phyloP scores from a whole-genome alignment of 2,888 invertebrate species.

The Drosophila ustulata region DNA sequence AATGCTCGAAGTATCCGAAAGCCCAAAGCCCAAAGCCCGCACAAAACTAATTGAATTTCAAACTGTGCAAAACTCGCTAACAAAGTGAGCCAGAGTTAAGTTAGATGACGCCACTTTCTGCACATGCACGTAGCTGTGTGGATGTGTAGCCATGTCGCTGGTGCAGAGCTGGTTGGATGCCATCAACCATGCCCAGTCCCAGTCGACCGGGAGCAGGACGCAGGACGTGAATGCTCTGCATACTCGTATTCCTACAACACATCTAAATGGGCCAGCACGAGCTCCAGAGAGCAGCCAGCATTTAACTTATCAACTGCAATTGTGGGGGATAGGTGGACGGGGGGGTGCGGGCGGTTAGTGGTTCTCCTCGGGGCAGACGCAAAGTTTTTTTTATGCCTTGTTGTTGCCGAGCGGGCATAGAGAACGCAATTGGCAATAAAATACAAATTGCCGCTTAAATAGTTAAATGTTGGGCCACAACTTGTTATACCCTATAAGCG shows the following conservation, averaged over 20 bases:
- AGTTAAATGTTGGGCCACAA: constrained; percentile 63
- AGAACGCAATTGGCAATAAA: constrained; percentile 70
- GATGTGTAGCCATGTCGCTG: background rate
- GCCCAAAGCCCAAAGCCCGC: constrained; percentile 19
- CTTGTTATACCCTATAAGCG: constrained; percentile 30
- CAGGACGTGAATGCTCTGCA: constrained; percentile 17
- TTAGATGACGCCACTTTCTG: constrained; percentile 46
- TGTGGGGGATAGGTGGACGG: background rate
- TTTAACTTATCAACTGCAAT: constrained; percentile 71
- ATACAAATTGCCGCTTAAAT: constrained; percentile 80
- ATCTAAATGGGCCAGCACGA: constrained; percentile 41
- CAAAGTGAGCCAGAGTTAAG: constrained; percentile 72
- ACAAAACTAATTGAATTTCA: constrained; percentile 78
- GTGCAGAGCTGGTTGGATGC: background rate
- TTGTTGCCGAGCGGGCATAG: constrained; percentile 25
- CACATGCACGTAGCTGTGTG: constrained; percentile 44
- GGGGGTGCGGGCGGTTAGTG: background rate
- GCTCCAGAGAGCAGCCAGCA: constrained; percentile 25
- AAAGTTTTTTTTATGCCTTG: constrained; percentile 36
- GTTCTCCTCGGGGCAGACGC: background rate
- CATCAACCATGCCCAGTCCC: background rate
- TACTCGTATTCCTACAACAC: constrained; percentile 11
- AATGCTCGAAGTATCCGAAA: constrained; percentile 39
- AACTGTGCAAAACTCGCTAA: constrained; percentile 76
- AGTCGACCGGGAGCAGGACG: background rate